These are phyloP conservation scores for Adoxophyes honmai DNA, from an alignment of 1,140 invertebrate species.

Conservation along the genomic window DNA sequence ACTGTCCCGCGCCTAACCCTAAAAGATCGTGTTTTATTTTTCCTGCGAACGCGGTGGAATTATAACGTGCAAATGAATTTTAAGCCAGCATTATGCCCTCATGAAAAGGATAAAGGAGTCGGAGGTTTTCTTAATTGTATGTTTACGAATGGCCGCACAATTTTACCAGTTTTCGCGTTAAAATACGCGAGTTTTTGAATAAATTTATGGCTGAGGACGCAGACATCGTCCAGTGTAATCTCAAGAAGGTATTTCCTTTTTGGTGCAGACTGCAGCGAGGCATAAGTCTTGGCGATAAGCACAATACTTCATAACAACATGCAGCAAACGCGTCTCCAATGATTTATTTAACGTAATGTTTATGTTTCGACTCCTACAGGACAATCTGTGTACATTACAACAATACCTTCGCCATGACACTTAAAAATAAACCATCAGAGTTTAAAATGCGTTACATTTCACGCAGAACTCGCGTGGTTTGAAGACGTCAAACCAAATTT, in stretches of 20 bases:
- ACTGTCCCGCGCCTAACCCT: too few species aligned
- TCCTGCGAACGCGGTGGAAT: neutral
- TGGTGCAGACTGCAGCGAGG: neutral
- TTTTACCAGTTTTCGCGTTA: too few species aligned
- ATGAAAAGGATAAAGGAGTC: neutral
- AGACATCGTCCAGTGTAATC: too few species aligned
- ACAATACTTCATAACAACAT: conserved; percentile 8
- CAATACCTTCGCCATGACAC: neutral
- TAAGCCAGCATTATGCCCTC: neutral
- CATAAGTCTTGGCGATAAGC: neutral
- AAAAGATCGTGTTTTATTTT: too few species aligned
- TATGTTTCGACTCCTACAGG: conserved; percentile 42
- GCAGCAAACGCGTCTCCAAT: conserved; percentile 42
- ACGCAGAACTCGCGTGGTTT: conserved; percentile 16
- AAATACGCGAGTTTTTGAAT: too few species aligned
- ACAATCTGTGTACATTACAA: conserved; percentile 17
- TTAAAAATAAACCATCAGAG: neutral
- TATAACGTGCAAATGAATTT: neutral
- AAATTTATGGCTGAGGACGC: too few species aligned
- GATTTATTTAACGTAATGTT: conserved; percentile 64
- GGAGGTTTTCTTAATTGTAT: neutral
- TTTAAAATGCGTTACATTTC: conserved; percentile 18
- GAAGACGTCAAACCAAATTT: conserved; percentile 25
- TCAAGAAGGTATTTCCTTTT: too few species aligned
- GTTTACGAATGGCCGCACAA: neutral